Conservation (phyloP, 2,113 vertebrate species). For the Pollimyrus isidori region DNA sequence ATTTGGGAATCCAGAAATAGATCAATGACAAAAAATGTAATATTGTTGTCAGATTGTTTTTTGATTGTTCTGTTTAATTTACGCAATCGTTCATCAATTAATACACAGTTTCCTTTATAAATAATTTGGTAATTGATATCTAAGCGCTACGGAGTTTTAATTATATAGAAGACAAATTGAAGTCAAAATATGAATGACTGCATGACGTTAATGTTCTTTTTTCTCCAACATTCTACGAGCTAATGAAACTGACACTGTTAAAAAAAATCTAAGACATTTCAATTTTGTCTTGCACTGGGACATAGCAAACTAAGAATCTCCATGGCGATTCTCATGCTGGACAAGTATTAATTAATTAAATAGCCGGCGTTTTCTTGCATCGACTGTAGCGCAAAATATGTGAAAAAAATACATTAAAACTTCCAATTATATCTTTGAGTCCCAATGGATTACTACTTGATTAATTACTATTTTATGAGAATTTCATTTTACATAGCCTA, state of each 20-base stretch:
- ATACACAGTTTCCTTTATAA: background rate
- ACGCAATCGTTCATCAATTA: background rate
- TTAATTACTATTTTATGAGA: background rate
- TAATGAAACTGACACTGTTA: background rate
- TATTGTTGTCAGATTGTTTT: background rate
- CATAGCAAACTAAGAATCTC: background rate
- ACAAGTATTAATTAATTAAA: background rate
- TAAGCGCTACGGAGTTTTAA: background rate
- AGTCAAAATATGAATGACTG: background rate
- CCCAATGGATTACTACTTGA: background rate
- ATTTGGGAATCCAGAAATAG: background rate
- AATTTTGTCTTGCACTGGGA: background rate
- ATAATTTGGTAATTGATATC: background rate
- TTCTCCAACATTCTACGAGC: background rate
- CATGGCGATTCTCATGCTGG: background rate
- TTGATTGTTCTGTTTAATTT: background rate
- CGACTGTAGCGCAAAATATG: background rate
- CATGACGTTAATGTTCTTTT: background rate
- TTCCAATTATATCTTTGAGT: background rate
- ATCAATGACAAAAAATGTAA: background rate
- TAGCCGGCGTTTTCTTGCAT: background rate
- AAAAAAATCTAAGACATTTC: background rate
- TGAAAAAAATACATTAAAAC: background rate
- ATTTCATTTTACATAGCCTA: background rate
- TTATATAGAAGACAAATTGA: background rate